These are phyloP conservation scores for Carassius gibelio DNA, from an alignment of 2,113 vertebrate genomes.

Conservation along the genomic window DNA sequence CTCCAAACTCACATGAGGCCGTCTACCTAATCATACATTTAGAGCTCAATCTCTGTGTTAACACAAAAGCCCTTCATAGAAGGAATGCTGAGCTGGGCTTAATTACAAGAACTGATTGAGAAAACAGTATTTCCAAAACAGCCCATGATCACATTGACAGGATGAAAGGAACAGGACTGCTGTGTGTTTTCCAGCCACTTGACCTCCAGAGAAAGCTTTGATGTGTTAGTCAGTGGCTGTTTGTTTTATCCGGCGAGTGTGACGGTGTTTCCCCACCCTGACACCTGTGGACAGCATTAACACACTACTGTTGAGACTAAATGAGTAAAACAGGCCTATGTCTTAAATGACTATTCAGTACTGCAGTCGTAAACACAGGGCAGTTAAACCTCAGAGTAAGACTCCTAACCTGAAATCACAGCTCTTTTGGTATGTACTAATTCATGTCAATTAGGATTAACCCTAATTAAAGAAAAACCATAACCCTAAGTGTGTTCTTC, in stretches of 20 bases:
- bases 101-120: constrained; percentile 1
- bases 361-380: no score
- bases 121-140: constrained; percentile 14
- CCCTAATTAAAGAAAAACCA: no score
- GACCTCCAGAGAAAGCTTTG: constrained; percentile 31
- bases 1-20: constrained; percentile 48
- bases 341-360: no score
- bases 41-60: constrained; percentile 18
- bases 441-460: no score
- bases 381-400: no score
- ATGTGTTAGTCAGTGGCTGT: constrained; percentile 3
- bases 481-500: no score
- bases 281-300: constrained; percentile 17
- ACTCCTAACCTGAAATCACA: no score
- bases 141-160: not conserved
- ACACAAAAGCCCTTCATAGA: constrained; percentile 17
- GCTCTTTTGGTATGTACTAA: no score
- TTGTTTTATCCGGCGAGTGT: constrained; percentile 29
- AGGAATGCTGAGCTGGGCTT: constrained; percentile 9
- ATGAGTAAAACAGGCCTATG: no score
- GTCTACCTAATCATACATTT: constrained; percentile 35
- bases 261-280: constrained; percentile 37
- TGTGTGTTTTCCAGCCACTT: constrained; percentile 41
- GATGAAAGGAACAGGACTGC: constrained; percentile 13
- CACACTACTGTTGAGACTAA: not conserved